Evolutionary conservation across 2,797 vertebrate genomes (phyloP).

Genomic region (Pagetopsis macropterus): DNA sequence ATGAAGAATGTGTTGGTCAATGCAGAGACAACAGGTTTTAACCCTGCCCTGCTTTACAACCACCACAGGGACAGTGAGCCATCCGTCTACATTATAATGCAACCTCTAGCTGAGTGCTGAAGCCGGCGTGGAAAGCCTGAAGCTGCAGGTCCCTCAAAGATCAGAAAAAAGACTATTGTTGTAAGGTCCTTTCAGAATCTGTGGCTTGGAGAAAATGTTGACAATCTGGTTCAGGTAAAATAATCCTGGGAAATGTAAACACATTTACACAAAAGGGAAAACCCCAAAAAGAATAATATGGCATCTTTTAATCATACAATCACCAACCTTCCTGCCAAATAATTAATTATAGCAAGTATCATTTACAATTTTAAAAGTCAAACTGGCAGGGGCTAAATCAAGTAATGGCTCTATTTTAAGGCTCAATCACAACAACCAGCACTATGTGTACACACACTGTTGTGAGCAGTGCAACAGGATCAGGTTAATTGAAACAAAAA

Average conservation of each 20-base stretch:
- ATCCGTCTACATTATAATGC: slow-evolving; percentile 49
- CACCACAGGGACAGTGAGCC: slow-evolving; percentile 50
- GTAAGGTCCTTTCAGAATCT: not conserved
- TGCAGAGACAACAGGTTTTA: slow-evolving; percentile 60
- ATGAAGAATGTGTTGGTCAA: slow-evolving; percentile 63
- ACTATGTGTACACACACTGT: not conserved
- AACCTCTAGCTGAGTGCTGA: slow-evolving; percentile 7
- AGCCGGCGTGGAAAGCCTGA: not conserved
- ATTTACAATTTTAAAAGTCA: too few relatives aligned
- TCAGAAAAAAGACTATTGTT: not conserved
- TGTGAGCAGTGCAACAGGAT: not conserved
- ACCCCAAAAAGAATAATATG: too few relatives aligned
- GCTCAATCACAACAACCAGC: not conserved
- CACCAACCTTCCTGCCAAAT: not conserved
- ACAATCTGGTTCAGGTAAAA: not conserved
- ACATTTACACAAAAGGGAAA: too few relatives aligned
- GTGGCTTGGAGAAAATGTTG: not conserved
- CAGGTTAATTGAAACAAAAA: not conserved
- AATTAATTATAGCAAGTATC: not conserved
- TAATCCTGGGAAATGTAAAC: not conserved
- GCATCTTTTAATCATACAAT: too few relatives aligned
- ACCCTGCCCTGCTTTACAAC: slow-evolving; percentile 46
- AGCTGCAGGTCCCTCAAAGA: slow-evolving; percentile 24
- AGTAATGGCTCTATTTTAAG: not conserved
- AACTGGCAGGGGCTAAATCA: too few relatives aligned